Evolutionary conservation across 2,113 vertebrate genomes (phyloP), one percentile per base, ranked within the genome.

Genomic region (Castor canadensis): DNA sequence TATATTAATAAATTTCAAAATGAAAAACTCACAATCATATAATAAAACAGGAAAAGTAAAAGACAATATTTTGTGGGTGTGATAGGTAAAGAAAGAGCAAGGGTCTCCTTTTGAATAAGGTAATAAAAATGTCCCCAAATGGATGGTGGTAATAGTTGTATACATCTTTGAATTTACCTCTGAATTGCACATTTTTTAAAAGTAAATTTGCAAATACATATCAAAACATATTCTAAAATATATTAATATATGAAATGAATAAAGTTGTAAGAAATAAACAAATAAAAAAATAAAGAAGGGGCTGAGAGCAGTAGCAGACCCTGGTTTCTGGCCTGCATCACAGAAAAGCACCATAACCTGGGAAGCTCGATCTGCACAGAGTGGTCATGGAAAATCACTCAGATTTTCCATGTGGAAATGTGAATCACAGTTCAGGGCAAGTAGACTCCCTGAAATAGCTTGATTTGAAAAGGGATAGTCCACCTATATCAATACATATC

Each of bases 71-170:
- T 2, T 35, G 6, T 1, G 32, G 45, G 17, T 56, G 22, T 30
- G n/a, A 58, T 0, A 17, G 15, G 40, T 30, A 5, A 22, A 62
- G 43, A 7, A 6, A 67, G n/a, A 60, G 16, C n/a, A n/a, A n/a
- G n/a, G n/a, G 13, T 1, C 26, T 89, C 47, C 54, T 69, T 62
- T 45, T 40, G 40, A n/a, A n/a, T n/a, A 30, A 40, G 17, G 19
- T 11, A 32, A 64, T 0, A 40, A 22, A 43, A 86, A 83, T 8
- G 52, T 52, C n/a, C 38, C 38, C 13, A n/a, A 1, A 9, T 10
- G 13, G 40, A 28, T 10, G 1, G 47, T n/a, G 13, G 22, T 56
- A 26, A 13, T 0, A 17, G 22, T 0, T 19, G 16, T 12, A 9
- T 1, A 1, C 22, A 5, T 43, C 66, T 43, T 24, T 67, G n/a